Evolutionary conservation across 2,113 vertebrate genomes (phyloP), one percentile per base, ranked within the genome.

Genomic region (Megaleporinus macrocephalus): DNA sequence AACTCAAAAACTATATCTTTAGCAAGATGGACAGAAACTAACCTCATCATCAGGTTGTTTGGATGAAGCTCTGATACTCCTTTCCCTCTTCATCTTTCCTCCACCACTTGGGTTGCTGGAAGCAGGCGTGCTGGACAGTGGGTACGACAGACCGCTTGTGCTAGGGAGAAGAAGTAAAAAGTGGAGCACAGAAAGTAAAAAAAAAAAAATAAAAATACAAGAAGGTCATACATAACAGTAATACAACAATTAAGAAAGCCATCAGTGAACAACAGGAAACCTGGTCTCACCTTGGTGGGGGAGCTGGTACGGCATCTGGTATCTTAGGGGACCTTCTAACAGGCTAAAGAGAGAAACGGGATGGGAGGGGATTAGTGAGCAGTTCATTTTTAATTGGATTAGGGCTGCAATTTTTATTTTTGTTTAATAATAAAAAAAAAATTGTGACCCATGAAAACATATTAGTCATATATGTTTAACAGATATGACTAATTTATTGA

Each of bases 41-140:
- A 97, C 98, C 94, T 95, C 92, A 4, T 96, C 91, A 1, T 94
- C 93, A 49, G 88, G 80, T 75, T 87, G 89, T 90, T 95, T 96
- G 79, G 93, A 87, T 61, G 93, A 84, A 78, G 93, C 92, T 33
- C 94, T 87, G 10, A 89, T 87, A 36, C 87, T 92, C 87, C 95
- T 95, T 73, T 95, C 97, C 83, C 95, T 91, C 88, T 95, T 97
- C 94, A 99, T 99, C 90, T 99, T 99, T 73, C 97, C 96, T 10
- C 93, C 95, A 70, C 91, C 92, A 87, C 88, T 87, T n/a, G 95
- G 69, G 15, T 94, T 94, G 14, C 95, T 96, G 85, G 95, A 88
- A 82, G 95, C 92, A 86, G 96, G 95, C 78, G 94, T 92, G 88
- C 94, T 89, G 55, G 95, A 94, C 89, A 93, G 87, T 79, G 95